phyloP scores from a whole-genome alignment of 2,888 invertebrate genomes.

The Melikaiella ostensackeni region DNA sequence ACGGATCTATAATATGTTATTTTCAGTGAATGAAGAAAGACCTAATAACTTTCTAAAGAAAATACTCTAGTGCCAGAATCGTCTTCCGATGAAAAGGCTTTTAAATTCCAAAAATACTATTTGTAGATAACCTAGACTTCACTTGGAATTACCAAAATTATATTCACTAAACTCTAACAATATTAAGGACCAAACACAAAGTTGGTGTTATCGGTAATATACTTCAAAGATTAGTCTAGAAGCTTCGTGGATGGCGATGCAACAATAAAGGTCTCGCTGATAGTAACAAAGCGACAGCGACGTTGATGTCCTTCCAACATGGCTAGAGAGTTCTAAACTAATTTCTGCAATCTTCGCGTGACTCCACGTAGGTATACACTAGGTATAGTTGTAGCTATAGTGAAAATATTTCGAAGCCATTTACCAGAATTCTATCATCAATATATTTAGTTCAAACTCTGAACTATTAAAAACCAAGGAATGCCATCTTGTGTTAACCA shows the following conservation, averaged over 20 bases:
- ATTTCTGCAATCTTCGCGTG: constrained; percentile 24
- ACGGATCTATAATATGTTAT: too few species aligned
- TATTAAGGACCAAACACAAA: not conserved
- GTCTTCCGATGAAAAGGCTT: too few species aligned
- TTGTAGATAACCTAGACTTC: not conserved
- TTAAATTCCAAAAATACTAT: too few species aligned
- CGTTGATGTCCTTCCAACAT: constrained; percentile 15
- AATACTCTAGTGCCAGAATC: too few species aligned
- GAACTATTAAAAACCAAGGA: not conserved
- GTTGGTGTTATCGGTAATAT: not conserved
- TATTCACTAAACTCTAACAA: not conserved
- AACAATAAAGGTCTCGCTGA: not conserved
- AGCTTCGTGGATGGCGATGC: not conserved
- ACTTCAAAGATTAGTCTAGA: not conserved
- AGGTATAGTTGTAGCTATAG: not conserved
- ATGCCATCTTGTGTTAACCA: too few species aligned
- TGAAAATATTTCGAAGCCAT: not conserved
- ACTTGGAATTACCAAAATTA: not conserved
- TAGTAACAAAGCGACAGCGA: constrained; percentile 13
- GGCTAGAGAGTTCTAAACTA: constrained; percentile 23
- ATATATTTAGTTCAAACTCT: not conserved
- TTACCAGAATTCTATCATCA: not conserved
- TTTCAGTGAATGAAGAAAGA: too few species aligned
- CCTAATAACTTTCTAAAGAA: too few species aligned
- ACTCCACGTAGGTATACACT: not conserved